These are phyloP conservation scores for Enteromius thamalakanensis DNA, from an alignment of 2,797 vertebrate genomes.

Conservation along the genomic window DNA sequence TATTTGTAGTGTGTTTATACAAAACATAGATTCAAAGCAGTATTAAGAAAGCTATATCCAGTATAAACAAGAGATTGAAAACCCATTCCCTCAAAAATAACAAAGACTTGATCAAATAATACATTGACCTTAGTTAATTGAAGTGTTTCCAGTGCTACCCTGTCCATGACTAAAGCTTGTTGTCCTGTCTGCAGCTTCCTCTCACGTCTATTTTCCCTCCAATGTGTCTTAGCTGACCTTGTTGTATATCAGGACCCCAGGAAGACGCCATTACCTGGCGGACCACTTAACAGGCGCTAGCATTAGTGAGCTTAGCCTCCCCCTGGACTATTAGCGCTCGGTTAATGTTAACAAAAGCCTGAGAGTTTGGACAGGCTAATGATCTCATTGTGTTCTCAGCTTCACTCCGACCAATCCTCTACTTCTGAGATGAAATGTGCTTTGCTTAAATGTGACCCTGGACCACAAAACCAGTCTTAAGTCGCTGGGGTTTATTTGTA, in stretches of 20 bases:
- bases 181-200: neutral
- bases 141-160: neutral
- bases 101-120: neutral
- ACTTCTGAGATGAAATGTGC: conserved; percentile 29
- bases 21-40: neutral
- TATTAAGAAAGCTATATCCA: neutral
- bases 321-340: conserved; percentile 69
- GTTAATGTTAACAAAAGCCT: conserved; percentile 77
- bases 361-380: conserved; percentile 66
- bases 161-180: neutral
- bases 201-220: neutral
- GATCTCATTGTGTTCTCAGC: conserved; percentile 67
- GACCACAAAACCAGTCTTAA: too few species aligned
- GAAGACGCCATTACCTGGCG: conserved; percentile 75
- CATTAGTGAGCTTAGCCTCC: conserved; percentile 64
- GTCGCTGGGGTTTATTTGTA: too few species aligned
- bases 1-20: neutral
- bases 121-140: neutral
- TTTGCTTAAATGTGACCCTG: neutral
- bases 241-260: conserved; percentile 72
- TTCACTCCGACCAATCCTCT: conserved; percentile 66
- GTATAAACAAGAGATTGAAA: neutral
- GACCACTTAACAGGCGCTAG: conserved; percentile 58
- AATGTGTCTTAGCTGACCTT: conserved; percentile 61
- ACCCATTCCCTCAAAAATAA: neutral